A percentile compares a stretch with the other conserved stretches of the same genome.
phyloP scores from a whole-genome alignment of 2,797 vertebrate species.

The Paguma larvata region DNA sequence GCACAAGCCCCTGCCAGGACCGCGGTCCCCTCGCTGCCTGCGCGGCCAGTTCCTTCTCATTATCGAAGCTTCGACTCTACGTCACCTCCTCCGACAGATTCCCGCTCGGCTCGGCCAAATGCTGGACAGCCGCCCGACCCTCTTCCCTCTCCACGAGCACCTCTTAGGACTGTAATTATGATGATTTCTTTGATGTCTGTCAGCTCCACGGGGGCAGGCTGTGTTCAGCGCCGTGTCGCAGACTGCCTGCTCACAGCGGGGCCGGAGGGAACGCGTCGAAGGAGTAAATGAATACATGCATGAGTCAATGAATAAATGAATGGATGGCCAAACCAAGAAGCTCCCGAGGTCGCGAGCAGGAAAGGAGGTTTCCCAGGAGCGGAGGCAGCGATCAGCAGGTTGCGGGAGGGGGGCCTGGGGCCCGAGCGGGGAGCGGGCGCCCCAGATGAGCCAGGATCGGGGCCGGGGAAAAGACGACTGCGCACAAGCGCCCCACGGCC shows the following conservation, averaged over 20 bases:
- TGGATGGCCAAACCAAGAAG: fast-evolving
- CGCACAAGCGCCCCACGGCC: neutral
- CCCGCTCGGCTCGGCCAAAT: too few relatives aligned
- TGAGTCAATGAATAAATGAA: neutral
- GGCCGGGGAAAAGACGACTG: fast-evolving
- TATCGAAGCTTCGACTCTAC: neutral
- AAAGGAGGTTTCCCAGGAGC: neutral
- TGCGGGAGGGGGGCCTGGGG: fast-evolving
- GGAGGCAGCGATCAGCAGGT: neutral
- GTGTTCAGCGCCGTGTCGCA: neutral
- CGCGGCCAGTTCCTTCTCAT: neutral
- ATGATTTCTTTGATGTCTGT: neutral
- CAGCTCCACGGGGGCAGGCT: neutral
- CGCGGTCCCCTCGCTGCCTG: neutral
- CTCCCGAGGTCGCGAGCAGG: neutral
- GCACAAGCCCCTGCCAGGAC: neutral
- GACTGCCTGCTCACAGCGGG: neutral
- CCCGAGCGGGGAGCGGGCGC: neutral
- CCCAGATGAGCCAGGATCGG: fast-evolving
- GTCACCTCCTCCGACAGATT: neutral
- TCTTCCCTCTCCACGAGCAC: neutral
- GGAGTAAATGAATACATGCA: too few relatives aligned
- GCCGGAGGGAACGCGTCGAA: fast-evolving
- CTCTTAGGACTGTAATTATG: neutral
- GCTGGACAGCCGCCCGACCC: neutral